Evolutionary conservation across 2,888 invertebrate genomes (phyloP), one percentile per base, ranked within the genome.

Genomic region (Euproctis similis): DNA sequence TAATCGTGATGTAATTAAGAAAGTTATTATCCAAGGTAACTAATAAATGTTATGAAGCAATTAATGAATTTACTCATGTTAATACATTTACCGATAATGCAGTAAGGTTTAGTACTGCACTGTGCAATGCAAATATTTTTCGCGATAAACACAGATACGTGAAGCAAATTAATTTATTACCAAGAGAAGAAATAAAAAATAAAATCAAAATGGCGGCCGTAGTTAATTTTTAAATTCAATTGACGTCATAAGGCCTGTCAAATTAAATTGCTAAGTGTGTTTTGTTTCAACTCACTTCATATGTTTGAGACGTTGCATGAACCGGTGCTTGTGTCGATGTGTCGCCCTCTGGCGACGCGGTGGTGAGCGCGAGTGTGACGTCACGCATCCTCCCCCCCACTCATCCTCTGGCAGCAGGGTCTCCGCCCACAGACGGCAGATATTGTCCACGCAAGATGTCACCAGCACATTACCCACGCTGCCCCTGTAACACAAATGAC

Each of bases 341-440:
- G 84, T 82, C 42, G 96, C 96, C 41, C 96, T 89, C 75, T 93
- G 90, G 36, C 90, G 87, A 24, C 84, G 77, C 47, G 84, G 82
- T 31, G 90, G 90, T 42, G 90, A 89, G 59, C 90, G 88, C 13
- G 89, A 87, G 66, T 89, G 89, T 59, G 89, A 75, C 44, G 80
- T 64, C 49, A 69, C 72, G 31, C 72, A 67, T 33, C 87, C 87
- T 8, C 86, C 81, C 37, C 87, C 87, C 82, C 84, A 88, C 30
- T 97, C 97, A 85, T 98, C 97, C 65, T 98, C 97, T 0, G 98
- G 97, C 43, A 98, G 87, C 37, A 97, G 91, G 0, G 98, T 98
- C 84, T 99, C 98, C 29, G 96, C 95, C 99, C 99, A 99, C 52
- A 99, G 91, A 45, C 99, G 92, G 66, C 98, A 98, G 56, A 99